Base-by-base conservation (phyloP, 2,888 invertebrate genomes). In the Diabrotica balteata region DNA sequence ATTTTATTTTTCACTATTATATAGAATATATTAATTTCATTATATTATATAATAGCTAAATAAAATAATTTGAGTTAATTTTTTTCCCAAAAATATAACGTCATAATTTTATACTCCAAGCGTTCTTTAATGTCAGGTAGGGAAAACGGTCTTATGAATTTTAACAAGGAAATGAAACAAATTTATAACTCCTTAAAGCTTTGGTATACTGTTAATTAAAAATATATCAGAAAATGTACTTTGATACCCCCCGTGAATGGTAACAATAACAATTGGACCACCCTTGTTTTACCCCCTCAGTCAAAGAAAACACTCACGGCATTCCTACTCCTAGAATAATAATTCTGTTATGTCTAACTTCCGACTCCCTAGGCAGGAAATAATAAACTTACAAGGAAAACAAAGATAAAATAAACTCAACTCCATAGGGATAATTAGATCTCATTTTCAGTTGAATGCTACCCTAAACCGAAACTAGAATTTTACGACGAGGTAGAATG, bases 301-400 rank as follows among this genome's bases (percentile, higher is more conserved):
- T 42, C 17, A 51, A 58, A 52, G 51, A 64, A 52, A 64, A 64
- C 64, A 59, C 58, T 52, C 52, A 46, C 51, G 46, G 45, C 52
- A 47, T 59, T 64, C 45, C 64, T 52, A 58, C 64, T 51, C 52
- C 59, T 64, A 64, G 64, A 64, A 64, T 64, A 64, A 64, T 64
- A 64, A 64, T 64, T 59, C 49, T 64, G 58, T 64, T 64, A 64
- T 64, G 58, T 64, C 58, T 64, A 64, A 64, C 58, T 64, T 64
- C 64, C 57, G 58, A 58, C 58, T 58, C 58, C 64, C 52, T 32
- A 11, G 64, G 46, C 58, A 58, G 58, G 58, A 64, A 64, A 64
- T 64, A 64, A 64, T 64, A 64, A 64, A 64, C 64, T 64, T 64
- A 64, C 58, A 64, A 64, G 52, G 58, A 64, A 58, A 64, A 64